Base-by-base conservation (phyloP, 2,113 vertebrate genomes). In the Ictalurus punctatus region DNA sequence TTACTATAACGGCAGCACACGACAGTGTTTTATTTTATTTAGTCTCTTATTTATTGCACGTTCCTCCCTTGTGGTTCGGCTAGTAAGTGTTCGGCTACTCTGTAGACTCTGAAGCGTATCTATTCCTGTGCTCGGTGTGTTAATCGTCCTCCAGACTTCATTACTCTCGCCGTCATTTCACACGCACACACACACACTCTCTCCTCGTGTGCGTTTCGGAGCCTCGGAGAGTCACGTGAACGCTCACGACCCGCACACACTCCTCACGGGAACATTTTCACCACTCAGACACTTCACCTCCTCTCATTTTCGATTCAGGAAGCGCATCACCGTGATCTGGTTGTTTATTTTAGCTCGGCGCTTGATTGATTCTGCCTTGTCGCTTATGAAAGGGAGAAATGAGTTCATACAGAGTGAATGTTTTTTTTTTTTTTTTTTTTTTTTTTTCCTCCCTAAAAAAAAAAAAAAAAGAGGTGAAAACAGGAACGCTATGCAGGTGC, bases 401-500 rank as follows among this genome's bases (percentile, higher is more conserved):
- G 44, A 87, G 58, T 82, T 87, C 52, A 54, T 69, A 54, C 40
- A 37, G 23, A 88, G 73, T 59, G 44, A 85, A 83, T 63, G 44
- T 44, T 25, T 16, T 13, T 59, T 34, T 65, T 85, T 54, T 13
- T 1, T 40, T 44, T 25, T 7, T 13, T 59, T 3, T 12, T 16
- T 13, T 59, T 23, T 65, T 85, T 54, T 13, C 6, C 10, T 12
- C n/a, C 12, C 37, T 44, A 81, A 37, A 82, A 78, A 88, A 80
- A 37, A n/a, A 74, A 76, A 27, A 48, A 56, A 21, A 34, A 67
- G 76, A 84, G 71, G 85, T 61, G 71, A 83, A 85, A 23, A 83
- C 25, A 40, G 59, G 52, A 89, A 65, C 37, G 71, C 74, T 79
- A 48, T 3, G 63, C 89, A 91, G 83, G 80, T 91, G 82, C 86